Evolutionary conservation across 2,888 invertebrate genomes (phyloP).

Genomic region (Marasmarcha lunaedactyla): DNA sequence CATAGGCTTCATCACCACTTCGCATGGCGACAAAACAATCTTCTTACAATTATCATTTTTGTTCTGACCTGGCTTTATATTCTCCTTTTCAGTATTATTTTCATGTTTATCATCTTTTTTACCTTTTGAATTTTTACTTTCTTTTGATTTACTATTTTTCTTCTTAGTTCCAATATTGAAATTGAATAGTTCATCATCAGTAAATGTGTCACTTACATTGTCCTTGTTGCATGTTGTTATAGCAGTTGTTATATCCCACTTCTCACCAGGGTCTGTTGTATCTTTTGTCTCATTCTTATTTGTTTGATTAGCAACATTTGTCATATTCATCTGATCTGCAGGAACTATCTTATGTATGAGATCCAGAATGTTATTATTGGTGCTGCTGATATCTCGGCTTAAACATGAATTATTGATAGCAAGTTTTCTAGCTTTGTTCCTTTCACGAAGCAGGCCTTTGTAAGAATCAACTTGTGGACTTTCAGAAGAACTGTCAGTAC

Average conservation of each 20-base stretch:
- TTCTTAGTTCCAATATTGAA: background rate
- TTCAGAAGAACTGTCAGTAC: slow-evolving; percentile 25
- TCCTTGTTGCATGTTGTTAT: slow-evolving; percentile 34
- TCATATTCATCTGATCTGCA: slow-evolving; percentile 37
- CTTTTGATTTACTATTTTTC: too few species aligned
- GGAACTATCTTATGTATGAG: slow-evolving; percentile 57
- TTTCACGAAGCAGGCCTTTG: slow-evolving; percentile 32
- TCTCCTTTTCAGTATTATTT: too few species aligned
- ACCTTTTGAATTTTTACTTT: too few species aligned
- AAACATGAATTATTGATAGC: slow-evolving; percentile 43
- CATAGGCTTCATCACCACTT: too few species aligned
- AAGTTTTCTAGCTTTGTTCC: slow-evolving; percentile 44
- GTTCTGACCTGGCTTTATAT: too few species aligned
- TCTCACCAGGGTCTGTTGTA: slow-evolving; percentile 22
- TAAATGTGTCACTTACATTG: slow-evolving; percentile 45
- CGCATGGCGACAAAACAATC: too few species aligned
- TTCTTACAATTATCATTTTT: too few species aligned
- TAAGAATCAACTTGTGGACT: slow-evolving; percentile 38
- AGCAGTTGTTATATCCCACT: slow-evolving; percentile 42
- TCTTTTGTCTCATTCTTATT: slow-evolving; percentile 21
- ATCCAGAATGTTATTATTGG: slow-evolving; percentile 41
- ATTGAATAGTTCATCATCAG: slow-evolving; percentile 50
- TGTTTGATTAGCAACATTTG: slow-evolving; percentile 24
- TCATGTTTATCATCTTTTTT: too few species aligned
- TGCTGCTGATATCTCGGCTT: slow-evolving; percentile 34